phyloP scores from a whole-genome alignment of 2,113 vertebrate genomes.

The Anser brachyrhynchus region DNA sequence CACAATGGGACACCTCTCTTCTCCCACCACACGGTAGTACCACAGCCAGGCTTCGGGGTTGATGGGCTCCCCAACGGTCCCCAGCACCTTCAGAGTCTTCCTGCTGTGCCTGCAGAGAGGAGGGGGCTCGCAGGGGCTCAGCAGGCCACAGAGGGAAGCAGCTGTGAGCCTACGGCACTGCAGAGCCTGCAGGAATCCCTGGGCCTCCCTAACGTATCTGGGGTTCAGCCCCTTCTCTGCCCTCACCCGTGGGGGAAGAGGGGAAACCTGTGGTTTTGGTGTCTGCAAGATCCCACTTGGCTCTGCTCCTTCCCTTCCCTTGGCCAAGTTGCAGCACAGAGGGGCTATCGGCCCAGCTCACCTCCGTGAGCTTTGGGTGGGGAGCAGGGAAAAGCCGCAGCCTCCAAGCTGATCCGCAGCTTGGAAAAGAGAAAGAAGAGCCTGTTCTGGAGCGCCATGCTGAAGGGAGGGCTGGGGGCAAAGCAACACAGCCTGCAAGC shows the following conservation, averaged over 20 bases:
- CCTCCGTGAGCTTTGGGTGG: background rate
- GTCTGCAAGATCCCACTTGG: background rate
- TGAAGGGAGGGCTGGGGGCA: background rate
- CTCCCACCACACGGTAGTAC: slow-evolving; percentile 93
- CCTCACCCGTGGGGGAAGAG: background rate
- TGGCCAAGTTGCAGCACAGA: background rate
- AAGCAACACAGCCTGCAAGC: background rate
- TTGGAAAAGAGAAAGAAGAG: background rate
- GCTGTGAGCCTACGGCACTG: background rate
- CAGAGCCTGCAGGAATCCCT: background rate
- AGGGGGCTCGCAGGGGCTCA: background rate
- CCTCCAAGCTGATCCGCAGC: background rate
- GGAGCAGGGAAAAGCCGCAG: background rate
- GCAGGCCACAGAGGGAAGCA: background rate
- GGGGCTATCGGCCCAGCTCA: background rate
- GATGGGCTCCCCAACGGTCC: slow-evolving; percentile 95
- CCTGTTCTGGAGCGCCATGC: background rate
- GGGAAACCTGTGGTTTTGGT: background rate
- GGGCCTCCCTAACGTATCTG: background rate
- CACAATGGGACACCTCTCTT: slow-evolving; percentile 89
- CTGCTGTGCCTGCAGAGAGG: slow-evolving; percentile 84
- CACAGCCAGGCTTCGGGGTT: slow-evolving; percentile 98
- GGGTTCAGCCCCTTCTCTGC: background rate
- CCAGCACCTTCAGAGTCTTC: slow-evolving; percentile 89
- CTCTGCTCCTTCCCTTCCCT: background rate